Evolutionary conservation across 2,113 vertebrate genomes (phyloP).

Genomic region (Psilopsiagon aurifrons): DNA sequence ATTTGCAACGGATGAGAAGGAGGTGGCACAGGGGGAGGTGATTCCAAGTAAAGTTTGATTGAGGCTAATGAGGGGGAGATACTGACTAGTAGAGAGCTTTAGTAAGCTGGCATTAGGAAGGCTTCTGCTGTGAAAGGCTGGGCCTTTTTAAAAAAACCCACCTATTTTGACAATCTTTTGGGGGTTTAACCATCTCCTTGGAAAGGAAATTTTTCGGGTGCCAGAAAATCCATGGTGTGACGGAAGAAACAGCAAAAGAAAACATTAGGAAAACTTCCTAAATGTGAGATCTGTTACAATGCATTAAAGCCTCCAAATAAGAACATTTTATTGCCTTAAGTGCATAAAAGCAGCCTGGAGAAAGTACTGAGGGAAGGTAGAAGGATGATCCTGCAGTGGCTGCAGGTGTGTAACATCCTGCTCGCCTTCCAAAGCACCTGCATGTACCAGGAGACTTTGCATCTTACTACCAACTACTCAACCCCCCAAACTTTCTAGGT

Average conservation of each 20-base stretch:
- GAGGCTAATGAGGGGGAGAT: background rate
- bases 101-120: background rate
- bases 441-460: background rate
- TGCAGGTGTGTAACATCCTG: background rate
- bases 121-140: background rate
- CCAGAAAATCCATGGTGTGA: background rate
- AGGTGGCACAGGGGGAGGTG: background rate
- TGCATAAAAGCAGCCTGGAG: background rate
- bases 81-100: background rate
- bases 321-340: background rate
- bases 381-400: background rate
- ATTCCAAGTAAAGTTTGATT: background rate
- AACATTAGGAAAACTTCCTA: background rate
- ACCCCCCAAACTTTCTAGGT: background rate
- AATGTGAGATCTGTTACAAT: background rate
- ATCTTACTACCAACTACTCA: background rate
- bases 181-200: background rate
- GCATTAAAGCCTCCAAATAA: background rate
- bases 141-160: background rate
- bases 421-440: background rate
- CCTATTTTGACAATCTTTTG: background rate
- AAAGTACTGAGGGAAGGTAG: rapidly evolving
- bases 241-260: background rate
- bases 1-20: background rate
- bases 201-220: background rate